A percentile compares a stretch with the other conserved stretches of the same genome.
These are phyloP conservation scores for Drosophila prostipennis DNA, from an alignment of 2,888 invertebrate genomes.

Conservation along the genomic window DNA sequence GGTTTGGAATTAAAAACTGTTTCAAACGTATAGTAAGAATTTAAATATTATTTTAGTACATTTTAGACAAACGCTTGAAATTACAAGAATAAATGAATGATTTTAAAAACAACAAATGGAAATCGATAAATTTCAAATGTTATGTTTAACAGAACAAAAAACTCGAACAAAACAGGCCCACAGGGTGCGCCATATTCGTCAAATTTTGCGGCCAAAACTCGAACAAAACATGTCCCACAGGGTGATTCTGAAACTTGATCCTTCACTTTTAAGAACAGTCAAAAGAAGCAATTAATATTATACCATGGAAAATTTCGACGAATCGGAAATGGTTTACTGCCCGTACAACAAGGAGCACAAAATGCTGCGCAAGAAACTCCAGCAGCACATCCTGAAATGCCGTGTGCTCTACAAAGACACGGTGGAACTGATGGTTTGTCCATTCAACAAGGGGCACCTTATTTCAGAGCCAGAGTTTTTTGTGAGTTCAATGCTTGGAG, in stretches of 20 bases:
- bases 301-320: slow-evolving; percentile 21
- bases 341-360: slow-evolving; percentile 86
- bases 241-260: neutral
- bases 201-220: too few species aligned
- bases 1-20: too few species aligned
- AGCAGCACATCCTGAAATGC: slow-evolving; percentile 87
- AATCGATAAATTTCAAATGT: too few species aligned
- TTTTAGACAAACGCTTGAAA: too few species aligned
- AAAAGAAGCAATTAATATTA: neutral
- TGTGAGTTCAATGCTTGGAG: slow-evolving; percentile 37
- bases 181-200: too few species aligned
- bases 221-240: too few species aligned
- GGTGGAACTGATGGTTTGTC: slow-evolving; percentile 84
- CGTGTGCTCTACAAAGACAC: slow-evolving; percentile 84
- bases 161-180: too few species aligned
- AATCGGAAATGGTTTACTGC: slow-evolving; percentile 84
- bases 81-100: too few species aligned
- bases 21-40: too few species aligned
- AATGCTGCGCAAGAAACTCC: slow-evolving; percentile 85
- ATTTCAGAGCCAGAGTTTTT: slow-evolving; percentile 85
- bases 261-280: neutral
- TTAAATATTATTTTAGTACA: too few species aligned
- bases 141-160: too few species aligned
- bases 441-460: slow-evolving; percentile 86
- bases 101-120: too few species aligned